These are phyloP conservation scores for Ernsta delagoae DNA, from an alignment of 2,888 invertebrate genomes.

Conservation along the genomic window DNA sequence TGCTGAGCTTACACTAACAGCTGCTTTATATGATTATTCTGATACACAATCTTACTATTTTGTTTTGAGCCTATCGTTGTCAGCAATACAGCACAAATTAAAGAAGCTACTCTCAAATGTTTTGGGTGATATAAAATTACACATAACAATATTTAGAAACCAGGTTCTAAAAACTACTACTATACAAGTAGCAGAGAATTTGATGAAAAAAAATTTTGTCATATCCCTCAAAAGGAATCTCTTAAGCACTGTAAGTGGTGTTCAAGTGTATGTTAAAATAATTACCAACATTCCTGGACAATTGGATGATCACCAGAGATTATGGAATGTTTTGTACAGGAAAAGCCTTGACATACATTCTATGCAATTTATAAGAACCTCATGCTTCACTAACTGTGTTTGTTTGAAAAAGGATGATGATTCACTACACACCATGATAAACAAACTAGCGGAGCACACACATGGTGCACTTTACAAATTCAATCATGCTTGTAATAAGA, in stretches of 20 bases:
- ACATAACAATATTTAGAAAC: constrained; percentile 56
- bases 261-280: constrained; percentile 59
- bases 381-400: constrained; percentile 39
- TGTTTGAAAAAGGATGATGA: constrained; percentile 50
- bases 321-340: constrained; percentile 62
- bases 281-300: constrained; percentile 62
- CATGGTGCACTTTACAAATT: constrained; percentile 57
- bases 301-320: constrained; percentile 54
- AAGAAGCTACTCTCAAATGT: constrained; percentile 54
- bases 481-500: constrained; percentile 40
- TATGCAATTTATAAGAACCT: constrained; percentile 64
- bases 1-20: constrained; percentile 54
- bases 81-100: constrained; percentile 52
- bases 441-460: constrained; percentile 46
- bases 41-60: constrained; percentile 52
- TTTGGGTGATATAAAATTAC: constrained; percentile 56
- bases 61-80: constrained; percentile 54
- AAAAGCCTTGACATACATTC: constrained; percentile 55
- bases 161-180: constrained; percentile 57
- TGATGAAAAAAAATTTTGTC: constrained; percentile 56
- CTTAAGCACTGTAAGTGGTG: constrained; percentile 43
- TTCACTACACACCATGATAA: constrained; percentile 52
- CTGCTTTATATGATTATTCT: constrained; percentile 60
- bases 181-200: constrained; percentile 53
- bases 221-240: constrained; percentile 53